Evolutionary conservation across 2,888 invertebrate species (phyloP).

Genomic region (Cryptus viduatorius): DNA sequence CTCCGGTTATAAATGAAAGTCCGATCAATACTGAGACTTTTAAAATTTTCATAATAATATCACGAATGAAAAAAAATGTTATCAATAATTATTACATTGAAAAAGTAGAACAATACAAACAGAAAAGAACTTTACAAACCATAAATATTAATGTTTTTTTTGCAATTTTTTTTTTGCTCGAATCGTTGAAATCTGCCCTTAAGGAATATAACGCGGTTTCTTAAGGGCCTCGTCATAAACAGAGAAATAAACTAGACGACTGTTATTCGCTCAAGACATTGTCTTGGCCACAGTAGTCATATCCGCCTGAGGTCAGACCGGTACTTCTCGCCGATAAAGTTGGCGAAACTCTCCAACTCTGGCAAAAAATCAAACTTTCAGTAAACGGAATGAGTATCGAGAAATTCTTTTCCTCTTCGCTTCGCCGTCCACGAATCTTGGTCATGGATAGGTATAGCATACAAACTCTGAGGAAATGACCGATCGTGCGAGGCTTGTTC

Average conservation of each 20-base stretch:
- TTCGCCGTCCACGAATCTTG: slow-evolving; percentile 5
- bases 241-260: background rate
- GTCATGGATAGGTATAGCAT: slow-evolving; percentile 16
- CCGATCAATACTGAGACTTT: too few relatives aligned
- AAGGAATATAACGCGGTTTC: background rate
- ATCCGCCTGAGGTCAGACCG: slow-evolving; percentile 32
- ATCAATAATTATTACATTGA: too few relatives aligned
- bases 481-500: slow-evolving; percentile 58
- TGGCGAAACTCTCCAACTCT: slow-evolving; percentile 31
- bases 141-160: too few relatives aligned
- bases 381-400: slow-evolving; percentile 35
- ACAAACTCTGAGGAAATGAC: slow-evolving; percentile 44
- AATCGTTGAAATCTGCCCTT: background rate
- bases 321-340: slow-evolving; percentile 32
- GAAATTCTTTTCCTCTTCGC: slow-evolving; percentile 20
- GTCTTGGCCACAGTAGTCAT: slow-evolving; percentile 29
- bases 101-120: too few relatives aligned
- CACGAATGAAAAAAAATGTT: too few relatives aligned
- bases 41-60: too few relatives aligned
- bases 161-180: too few relatives aligned
- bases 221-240: background rate
- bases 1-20: too few relatives aligned
- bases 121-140: too few relatives aligned
- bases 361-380: slow-evolving; percentile 54
- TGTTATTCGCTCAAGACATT: background rate